Evolutionary conservation across 64 coral and sea anemone genomes (phyloP).

Genomic region (Platygyra sinensis): DNA sequence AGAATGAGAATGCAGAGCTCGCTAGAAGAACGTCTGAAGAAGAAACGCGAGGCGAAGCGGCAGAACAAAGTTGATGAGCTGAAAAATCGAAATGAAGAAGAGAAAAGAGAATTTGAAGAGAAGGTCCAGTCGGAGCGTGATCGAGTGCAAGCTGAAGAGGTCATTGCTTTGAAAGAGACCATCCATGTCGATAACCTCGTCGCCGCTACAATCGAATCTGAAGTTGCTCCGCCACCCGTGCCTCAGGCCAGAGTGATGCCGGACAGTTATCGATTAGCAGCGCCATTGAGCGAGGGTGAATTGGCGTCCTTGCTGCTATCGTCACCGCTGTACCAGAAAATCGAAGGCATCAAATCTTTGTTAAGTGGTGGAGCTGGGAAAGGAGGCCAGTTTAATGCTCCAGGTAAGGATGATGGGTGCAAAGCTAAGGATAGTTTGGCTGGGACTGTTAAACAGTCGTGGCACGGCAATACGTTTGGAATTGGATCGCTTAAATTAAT

Average conservation of each 20-base stretch:
- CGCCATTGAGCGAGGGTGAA: conserved; percentile 89
- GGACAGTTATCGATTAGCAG: conserved; percentile 83
- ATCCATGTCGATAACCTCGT: conserved; percentile 96
- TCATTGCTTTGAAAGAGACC: conserved; percentile 87
- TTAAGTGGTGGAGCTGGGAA: conserved; percentile 75
- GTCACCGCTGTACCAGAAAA: conserved; percentile 94
- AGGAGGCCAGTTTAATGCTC: conserved; percentile 25
- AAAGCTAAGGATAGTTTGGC: no score
- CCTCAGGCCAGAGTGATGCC: conserved; percentile 56
- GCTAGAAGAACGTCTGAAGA: conserved; percentile 90
- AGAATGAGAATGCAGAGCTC: conserved; percentile 99
- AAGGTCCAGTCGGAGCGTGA: conserved; percentile 83
- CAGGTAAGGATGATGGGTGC: conserved; percentile 18
- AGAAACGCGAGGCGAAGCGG: conserved; percentile 86
- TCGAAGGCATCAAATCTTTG: conserved; percentile 86
- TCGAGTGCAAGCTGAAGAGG: conserved; percentile 75
- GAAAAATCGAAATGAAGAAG: conserved; percentile 68
- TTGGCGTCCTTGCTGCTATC: conserved; percentile 75
- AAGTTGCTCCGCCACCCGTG: conserved; percentile 48
- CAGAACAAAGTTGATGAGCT: conserved; percentile 82
- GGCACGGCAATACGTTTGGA: no score
- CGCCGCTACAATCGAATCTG: conserved; percentile 65
- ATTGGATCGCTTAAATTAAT: no score
- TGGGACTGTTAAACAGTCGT: no score
- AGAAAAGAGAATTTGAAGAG: conserved; percentile 86